Conservation (phyloP, 2,113 vertebrate species). For the Rhineura floridana region DNA sequence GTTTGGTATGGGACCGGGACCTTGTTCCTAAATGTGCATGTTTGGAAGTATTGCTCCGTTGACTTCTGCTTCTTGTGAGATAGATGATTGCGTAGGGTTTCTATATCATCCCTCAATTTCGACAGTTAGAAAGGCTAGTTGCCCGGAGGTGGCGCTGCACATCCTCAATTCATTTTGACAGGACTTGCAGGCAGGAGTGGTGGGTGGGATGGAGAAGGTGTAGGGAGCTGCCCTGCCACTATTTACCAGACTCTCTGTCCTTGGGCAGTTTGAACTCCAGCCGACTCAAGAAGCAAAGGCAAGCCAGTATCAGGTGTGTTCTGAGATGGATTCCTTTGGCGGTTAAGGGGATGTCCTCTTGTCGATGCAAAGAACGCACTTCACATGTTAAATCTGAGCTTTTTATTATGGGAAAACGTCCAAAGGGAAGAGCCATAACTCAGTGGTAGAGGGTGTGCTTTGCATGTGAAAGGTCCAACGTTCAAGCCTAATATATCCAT, state of each 20-base stretch:
- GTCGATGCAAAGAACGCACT: background rate
- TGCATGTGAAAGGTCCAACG: background rate
- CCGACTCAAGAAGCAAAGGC: background rate
- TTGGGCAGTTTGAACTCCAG: background rate
- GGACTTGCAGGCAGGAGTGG: background rate
- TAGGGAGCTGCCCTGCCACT: no score
- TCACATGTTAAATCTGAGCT: background rate
- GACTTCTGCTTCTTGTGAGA: background rate
- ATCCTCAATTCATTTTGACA: background rate
- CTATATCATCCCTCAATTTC: background rate
- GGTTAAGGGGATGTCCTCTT: background rate
- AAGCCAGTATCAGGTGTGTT: background rate
- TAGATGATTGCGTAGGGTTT: background rate
- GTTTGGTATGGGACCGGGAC: background rate
- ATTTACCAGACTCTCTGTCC: background rate
- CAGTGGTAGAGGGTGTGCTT: background rate
- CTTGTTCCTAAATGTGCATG: background rate
- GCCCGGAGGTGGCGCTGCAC: no score
- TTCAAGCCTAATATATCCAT: background rate
- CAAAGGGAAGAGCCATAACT: background rate
- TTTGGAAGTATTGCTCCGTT: background rate
- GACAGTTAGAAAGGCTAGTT: background rate
- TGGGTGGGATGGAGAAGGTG: background rate
- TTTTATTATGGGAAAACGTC: background rate
- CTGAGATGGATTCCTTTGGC: background rate